Evolutionary conservation across 2,888 invertebrate species (phyloP), one percentile per base, ranked within the genome.

Genomic region (Tenthredo mesomela): DNA sequence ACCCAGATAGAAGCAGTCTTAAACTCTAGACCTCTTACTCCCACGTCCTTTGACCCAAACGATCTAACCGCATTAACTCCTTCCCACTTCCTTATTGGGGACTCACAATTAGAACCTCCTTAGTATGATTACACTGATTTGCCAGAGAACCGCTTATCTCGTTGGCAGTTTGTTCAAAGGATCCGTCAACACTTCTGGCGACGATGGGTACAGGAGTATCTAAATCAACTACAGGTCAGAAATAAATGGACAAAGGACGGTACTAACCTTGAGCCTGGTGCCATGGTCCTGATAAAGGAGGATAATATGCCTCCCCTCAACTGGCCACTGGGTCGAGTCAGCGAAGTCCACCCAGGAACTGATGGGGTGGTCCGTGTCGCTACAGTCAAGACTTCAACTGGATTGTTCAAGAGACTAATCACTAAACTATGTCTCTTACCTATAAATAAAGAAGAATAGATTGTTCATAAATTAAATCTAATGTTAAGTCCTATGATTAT

Each of bases 111-210:
- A 1, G 15, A 29, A 50, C 73, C 84, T 43, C 54, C 50, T 10
- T 18, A 84, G 18, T 21, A 50, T 50, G n/a, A 71, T 33, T 70
- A 29, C n/a, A 7, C 7, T n/a, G 83, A 83, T 15, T 15, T 50
- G 47, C 43, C 83, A 12, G 58, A 85, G 15, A 87, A 87, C 82
- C 37, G 82, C 2, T 40, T 86, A 7, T 86, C 87, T 1, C 47
- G 86, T 7, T 88, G 88, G 88, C 75, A 88, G 43, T 85, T 86
- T n/a, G n/a, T 86, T 0, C 86, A 88, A 65, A 85, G 86, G 54
- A 12, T 86, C 18, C 61, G 84, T 5, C 87, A 86, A 18, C 82
- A 85, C 12, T 87, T 87, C 40, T 87, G 88, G 88, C 43, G 71
- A 9, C 47, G 87, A 58, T 87, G 86, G 87, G 75, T 77, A 7